Percentiles rank a stretch among this genome's conserved stretches.
Evolutionary conservation across 1,140 invertebrate species (phyloP).

Genomic region (Frieseomelitta varia): DNA sequence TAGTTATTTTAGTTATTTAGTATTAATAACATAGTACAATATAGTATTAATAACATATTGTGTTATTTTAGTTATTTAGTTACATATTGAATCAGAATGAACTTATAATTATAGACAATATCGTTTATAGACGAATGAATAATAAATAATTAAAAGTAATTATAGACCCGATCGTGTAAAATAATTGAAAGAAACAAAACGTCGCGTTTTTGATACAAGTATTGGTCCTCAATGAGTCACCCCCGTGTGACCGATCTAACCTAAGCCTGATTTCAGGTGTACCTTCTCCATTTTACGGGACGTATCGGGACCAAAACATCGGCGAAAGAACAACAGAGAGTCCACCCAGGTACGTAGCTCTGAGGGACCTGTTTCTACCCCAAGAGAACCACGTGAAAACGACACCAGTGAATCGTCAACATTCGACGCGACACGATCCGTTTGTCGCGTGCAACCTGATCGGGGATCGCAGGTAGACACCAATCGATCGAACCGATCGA

Average conservation of each 20-base stretch:
- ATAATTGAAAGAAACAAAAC: too few species aligned
- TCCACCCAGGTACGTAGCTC: conserved; percentile 69
- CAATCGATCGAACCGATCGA: conserved; percentile 3
- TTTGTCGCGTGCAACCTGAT: conserved; percentile 10
- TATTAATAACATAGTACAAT: too few species aligned
- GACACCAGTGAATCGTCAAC: conserved; percentile 33
- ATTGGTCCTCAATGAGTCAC: not conserved
- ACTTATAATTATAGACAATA: too few species aligned
- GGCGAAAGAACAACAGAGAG: conserved; percentile 56
- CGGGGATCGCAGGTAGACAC: conserved; percentile 37
- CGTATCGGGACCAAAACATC: conserved; percentile 43
- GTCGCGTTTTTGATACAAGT: too few species aligned
- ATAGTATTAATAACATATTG: too few species aligned
- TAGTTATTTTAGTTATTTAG: too few species aligned
- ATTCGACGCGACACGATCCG: conserved; percentile 15
- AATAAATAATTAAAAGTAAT: too few species aligned
- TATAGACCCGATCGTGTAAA: too few species aligned
- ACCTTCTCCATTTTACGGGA: conserved; percentile 28
- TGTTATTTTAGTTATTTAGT: too few species aligned
- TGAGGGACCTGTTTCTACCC: conserved; percentile 72
- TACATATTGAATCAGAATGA: too few species aligned
- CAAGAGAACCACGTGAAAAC: conserved; percentile 37
- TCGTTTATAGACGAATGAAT: too few species aligned
- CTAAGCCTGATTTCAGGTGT: conserved; percentile 52
- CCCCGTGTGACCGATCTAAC: rapidly evolving